Evolutionary conservation across 1,140 invertebrate species (phyloP).

Genomic region (Anagrus nilaparvatae): DNA sequence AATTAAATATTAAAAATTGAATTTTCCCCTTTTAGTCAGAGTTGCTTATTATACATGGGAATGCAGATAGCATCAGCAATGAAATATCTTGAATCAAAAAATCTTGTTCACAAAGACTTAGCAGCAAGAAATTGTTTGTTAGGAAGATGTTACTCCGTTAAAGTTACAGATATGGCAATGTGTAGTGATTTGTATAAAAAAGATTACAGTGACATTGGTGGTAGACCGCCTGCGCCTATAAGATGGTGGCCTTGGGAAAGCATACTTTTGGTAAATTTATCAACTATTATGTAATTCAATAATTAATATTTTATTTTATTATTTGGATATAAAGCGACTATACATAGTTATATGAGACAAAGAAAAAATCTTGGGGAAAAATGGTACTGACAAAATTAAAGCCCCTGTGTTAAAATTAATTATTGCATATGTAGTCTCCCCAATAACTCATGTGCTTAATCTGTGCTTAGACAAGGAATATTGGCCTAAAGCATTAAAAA

Average conservation of each 20-base stretch:
- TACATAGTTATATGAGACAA: conserved; percentile 2
- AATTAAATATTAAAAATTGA: too few relatives aligned
- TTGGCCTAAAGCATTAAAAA: too few relatives aligned
- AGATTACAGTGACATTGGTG: conserved; percentile 73
- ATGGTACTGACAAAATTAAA: too few relatives aligned
- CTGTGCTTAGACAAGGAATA: too few relatives aligned
- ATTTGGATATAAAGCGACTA: conserved; percentile 8
- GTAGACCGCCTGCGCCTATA: conserved; percentile 55
- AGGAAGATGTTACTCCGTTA: conserved; percentile 67
- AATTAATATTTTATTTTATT: conserved; percentile 1
- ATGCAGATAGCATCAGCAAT: conserved; percentile 81
- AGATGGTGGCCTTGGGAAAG: conserved; percentile 80
- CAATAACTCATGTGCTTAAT: too few relatives aligned
- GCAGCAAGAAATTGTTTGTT: conserved; percentile 77
- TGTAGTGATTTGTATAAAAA: conserved; percentile 72
- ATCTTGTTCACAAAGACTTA: conserved; percentile 68
- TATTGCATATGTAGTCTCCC: too few relatives aligned
- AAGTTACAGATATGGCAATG: conserved; percentile 85
- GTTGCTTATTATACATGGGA: conserved; percentile 72
- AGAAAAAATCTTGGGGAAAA: too few relatives aligned
- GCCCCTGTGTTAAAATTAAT: too few relatives aligned
- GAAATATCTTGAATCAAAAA: conserved; percentile 71
- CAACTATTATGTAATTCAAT: neutral
- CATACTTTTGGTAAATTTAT: conserved; percentile 58
- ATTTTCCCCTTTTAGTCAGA: conserved; percentile 72